Evolutionary conservation across 2,113 vertebrate genomes (phyloP).

Genomic region (Caracal caracal): DNA sequence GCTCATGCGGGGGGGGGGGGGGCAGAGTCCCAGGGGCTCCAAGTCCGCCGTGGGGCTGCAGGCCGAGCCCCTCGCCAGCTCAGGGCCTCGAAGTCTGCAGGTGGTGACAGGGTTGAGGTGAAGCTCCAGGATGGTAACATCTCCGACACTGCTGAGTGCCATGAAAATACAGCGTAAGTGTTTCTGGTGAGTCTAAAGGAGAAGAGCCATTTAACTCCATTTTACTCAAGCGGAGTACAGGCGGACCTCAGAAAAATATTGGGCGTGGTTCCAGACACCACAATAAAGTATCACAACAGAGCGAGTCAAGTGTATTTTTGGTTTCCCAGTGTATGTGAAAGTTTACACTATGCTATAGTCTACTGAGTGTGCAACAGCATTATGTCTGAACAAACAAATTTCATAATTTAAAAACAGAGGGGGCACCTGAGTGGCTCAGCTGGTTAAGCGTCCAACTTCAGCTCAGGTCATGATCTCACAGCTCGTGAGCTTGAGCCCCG

Average conservation of each 20-base stretch:
- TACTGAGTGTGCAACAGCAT: no score
- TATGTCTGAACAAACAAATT: not conserved
- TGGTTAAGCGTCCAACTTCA: no score
- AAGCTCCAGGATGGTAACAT: rapidly evolving
- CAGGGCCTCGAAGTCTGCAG: not conserved
- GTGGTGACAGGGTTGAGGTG: rapidly evolving
- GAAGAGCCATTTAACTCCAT: not conserved
- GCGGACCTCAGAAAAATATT: not conserved
- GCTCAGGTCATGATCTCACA: no score
- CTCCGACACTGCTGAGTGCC: rapidly evolving
- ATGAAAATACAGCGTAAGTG: not conserved
- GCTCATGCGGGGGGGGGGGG: no score
- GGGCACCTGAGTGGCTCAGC: no score
- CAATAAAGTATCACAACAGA: not conserved
- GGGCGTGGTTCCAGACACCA: not conserved
- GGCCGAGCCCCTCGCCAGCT: not conserved
- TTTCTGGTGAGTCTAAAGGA: not conserved
- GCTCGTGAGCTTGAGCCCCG: no score
- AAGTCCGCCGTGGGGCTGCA: rapidly evolving
- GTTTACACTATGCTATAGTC: not conserved
- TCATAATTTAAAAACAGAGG: not conserved
- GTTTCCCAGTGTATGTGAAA: not conserved
- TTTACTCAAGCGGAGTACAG: not conserved
- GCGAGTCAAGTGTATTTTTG: not conserved
- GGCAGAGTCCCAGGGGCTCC: not conserved